Conservation (phyloP, 2,888 invertebrate genomes). For the Steromphala cineraria region DNA sequence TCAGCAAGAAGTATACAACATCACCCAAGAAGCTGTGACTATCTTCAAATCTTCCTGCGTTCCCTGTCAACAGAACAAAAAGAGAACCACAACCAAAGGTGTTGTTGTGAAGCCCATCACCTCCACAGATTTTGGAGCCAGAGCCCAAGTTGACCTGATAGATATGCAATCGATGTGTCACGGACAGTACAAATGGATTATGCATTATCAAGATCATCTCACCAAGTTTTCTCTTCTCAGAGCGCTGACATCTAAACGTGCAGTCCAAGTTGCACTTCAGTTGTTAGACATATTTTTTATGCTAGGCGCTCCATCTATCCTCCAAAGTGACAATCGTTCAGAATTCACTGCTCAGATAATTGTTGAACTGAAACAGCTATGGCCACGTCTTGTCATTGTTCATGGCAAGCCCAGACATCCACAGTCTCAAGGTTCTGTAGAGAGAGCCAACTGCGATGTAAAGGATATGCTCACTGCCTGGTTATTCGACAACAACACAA, state of each 20-base stretch:
- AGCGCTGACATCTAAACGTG: neutral
- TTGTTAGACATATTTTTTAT: neutral
- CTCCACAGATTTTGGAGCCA: neutral
- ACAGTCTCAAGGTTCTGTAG: too few relatives aligned
- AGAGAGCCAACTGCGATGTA: too few relatives aligned
- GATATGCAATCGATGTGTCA: neutral
- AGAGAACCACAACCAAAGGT: neutral
- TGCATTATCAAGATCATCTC: neutral
- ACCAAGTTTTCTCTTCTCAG: neutral
- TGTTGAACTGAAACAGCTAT: slow-evolving; percentile 17
- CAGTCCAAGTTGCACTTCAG: neutral
- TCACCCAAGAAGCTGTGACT: too few relatives aligned
- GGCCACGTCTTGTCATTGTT: slow-evolving; percentile 8
- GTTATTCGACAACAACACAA: too few relatives aligned
- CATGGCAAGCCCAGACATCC: too few relatives aligned
- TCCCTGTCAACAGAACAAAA: neutral
- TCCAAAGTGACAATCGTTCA: too few relatives aligned
- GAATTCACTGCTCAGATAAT: neutral
- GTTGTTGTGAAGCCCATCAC: neutral
- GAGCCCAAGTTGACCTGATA: neutral
- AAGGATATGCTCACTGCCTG: too few relatives aligned
- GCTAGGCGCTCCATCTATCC: slow-evolving; percentile 29
- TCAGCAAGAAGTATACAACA: neutral
- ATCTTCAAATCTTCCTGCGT: neutral
- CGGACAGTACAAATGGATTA: neutral